Base-by-base conservation (phyloP, 2,113 vertebrate species). In the Vimba vimba region DNA sequence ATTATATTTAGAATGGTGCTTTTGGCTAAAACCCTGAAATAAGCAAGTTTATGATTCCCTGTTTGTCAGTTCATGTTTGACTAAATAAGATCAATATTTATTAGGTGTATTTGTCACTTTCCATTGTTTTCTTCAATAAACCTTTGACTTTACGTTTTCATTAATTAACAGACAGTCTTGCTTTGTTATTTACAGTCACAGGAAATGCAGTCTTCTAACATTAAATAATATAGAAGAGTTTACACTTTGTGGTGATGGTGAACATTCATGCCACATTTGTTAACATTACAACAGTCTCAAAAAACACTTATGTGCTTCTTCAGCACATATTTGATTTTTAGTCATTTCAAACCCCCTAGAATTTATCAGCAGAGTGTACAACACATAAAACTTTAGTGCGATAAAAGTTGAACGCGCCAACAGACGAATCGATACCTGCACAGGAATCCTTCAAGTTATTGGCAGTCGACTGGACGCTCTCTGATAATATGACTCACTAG, bases 401-500 rank as follows among this genome's bases (percentile, higher is more conserved):
- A 50, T 82, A 82, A 82, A 82, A 82, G 62, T 82, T 68, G 80
- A 82, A 36, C 62, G 12, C 39, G 10, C n/a, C 80, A 15, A 23
- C 25, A 23, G 80, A 52, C 27, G 19, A 82, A 82, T 82, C 80
- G 7, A 82, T 82, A 82, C 80, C 80, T 82, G 62, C 80, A 33
- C 45, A 52, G 47, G 68, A 71, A 73, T 80, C 64, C 69, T 47
- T 62, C 79, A 79, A 71, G 77, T 80, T 86, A 86, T 86, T 86
- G 85, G 77, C 85, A 86, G 85, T 86, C 85, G 27, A 79, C 75
- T 45, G 84, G 76, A 62, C 50, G 13, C 66, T 66, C 62, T 86
- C 85, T 79, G 85, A 86, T 73, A 86, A 80, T 86, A 79, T 86
- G 79, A 57, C 66, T 86, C 50, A 30, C 50, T 86, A 79, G 77